phyloP scores from a whole-genome alignment of 2,888 invertebrate species.

The Biston stratarius region DNA sequence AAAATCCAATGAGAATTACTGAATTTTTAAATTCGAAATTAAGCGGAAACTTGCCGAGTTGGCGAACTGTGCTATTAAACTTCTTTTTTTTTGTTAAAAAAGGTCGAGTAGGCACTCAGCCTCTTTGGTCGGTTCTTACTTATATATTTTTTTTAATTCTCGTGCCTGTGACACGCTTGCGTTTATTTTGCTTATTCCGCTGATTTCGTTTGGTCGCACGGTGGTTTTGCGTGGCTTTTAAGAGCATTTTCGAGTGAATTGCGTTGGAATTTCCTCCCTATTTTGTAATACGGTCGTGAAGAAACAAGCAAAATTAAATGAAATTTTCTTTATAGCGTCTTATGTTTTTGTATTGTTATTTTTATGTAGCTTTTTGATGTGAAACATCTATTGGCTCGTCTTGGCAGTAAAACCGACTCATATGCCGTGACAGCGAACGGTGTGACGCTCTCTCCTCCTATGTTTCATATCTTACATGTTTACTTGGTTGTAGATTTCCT shows the following conservation, averaged over 20 bases:
- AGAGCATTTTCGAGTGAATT: conserved; percentile 9
- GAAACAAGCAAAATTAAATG: conserved; percentile 25
- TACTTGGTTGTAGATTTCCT: too few relatives aligned
- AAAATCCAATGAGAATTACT: neutral
- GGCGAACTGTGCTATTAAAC: conserved; percentile 12
- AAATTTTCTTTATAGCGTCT: conserved; percentile 17
- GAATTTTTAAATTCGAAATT: conserved; percentile 11
- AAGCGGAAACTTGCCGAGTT: conserved; percentile 15
- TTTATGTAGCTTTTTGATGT: conserved; percentile 3
- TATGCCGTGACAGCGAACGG: neutral
- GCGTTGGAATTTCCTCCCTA: conserved; percentile 6
- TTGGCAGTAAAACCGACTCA: neutral
- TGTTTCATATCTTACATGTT: too few relatives aligned
- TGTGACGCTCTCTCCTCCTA: too few relatives aligned
- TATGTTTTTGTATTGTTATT: conserved; percentile 18
- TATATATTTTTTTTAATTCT: conserved; percentile 23
- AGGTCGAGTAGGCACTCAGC: conserved; percentile 32
- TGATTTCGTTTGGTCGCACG: neutral
- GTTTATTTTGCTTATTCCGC: conserved; percentile 19
- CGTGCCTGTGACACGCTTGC: conserved; percentile 30
- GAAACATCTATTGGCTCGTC: too few relatives aligned
- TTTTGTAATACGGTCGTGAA: neutral
- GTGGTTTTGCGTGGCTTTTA: conserved; percentile 5
- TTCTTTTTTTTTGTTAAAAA: conserved; percentile 27
- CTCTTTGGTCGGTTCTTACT: conserved; percentile 19